Percentiles rank a stretch among this genome's conserved stretches.
These are phyloP conservation scores for Hycleus cichorii DNA, from an alignment of 1,140 invertebrate species.

Conservation along the genomic window DNA sequence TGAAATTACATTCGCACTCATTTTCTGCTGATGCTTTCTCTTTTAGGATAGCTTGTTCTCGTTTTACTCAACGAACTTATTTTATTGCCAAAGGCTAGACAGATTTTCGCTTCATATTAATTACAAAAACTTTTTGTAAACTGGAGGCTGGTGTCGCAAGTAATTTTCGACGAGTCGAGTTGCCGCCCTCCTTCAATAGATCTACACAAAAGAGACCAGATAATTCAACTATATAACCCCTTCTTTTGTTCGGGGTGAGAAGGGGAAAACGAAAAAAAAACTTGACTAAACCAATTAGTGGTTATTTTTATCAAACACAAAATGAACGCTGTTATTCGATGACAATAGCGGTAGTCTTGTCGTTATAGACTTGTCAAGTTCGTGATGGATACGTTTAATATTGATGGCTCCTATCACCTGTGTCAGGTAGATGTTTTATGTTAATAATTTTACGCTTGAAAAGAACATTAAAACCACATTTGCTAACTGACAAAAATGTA, in stretches of 20 bases:
- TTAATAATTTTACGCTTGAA: constrained; percentile 14
- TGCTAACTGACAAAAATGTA: too few relatives aligned
- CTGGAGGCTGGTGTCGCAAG: constrained; percentile 4
- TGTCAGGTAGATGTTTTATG: constrained; percentile 11
- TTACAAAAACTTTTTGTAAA: constrained; percentile 21
- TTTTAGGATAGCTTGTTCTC: constrained; percentile 17
- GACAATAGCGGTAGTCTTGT: constrained; percentile 13
- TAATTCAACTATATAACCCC: too few relatives aligned
- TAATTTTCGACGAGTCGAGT: too few relatives aligned
- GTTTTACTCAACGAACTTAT: constrained; percentile 26
- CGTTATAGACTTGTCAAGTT: constrained; percentile 25
- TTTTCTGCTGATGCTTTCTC: constrained; percentile 12
- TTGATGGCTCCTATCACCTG: constrained; percentile 17
- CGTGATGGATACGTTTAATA: constrained; percentile 27
- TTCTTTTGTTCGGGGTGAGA: too few relatives aligned
- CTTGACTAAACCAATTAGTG: too few relatives aligned
- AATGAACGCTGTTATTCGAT: too few relatives aligned
- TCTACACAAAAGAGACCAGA: too few relatives aligned
- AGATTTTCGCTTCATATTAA: constrained; percentile 30
- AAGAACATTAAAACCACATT: too few relatives aligned
- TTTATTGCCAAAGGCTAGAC: constrained; percentile 25
- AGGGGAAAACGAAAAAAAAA: too few relatives aligned
- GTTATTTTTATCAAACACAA: too few relatives aligned
- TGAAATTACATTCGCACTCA: constrained; percentile 23
- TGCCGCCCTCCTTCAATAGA: too few relatives aligned